Evolutionary conservation across 2,113 vertebrate genomes (phyloP), one percentile per base, ranked within the genome.

Genomic region (Bos javanicus): DNA sequence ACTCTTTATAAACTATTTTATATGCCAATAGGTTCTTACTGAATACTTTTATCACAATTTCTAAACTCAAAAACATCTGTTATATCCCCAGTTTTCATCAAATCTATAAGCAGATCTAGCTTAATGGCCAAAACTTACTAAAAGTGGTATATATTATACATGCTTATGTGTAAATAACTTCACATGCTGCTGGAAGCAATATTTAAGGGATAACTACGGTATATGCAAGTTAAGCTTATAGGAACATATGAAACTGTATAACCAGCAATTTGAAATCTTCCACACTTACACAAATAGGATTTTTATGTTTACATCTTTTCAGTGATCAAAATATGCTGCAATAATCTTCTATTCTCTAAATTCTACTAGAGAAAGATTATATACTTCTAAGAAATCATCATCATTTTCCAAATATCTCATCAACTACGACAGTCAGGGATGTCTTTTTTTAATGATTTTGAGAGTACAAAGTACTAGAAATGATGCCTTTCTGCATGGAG

Each of bases 311-410:
- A 56, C 5, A 94, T 71, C 26, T 94, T 92, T 97, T 92, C 90
- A 62, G 33, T 87, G 89, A 89, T 13, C 50, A 83, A 86, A 94
- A 59, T 71, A 52, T 87, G 30, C 52, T 93, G 23, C 82, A 92
- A 87, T 94, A 93, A 96, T 67, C 80, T 94, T 89, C 82, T 96
- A n/a, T 88, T 95, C 54, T 86, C 52, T 96, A 92, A 87, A 95
- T 94, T 97, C 91, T 97, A 94, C 82, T 81, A 82, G 46, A 98
- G 74, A 94, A 96, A 96, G 71, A 96, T 59, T 88, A 93, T 52
- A 50, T 62, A 87, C 90, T 93, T 95, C 74, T 95, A 91, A 94
- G 84, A 60, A 91, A 46, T 62, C 28, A 57, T 52, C 46, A 90
- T 94, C 76, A 96, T 97, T 96, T 98, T 92, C 87, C 36, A 94